Base-by-base conservation (phyloP, 2,888 invertebrate genomes). In the Cryptocephalus primarius region DNA sequence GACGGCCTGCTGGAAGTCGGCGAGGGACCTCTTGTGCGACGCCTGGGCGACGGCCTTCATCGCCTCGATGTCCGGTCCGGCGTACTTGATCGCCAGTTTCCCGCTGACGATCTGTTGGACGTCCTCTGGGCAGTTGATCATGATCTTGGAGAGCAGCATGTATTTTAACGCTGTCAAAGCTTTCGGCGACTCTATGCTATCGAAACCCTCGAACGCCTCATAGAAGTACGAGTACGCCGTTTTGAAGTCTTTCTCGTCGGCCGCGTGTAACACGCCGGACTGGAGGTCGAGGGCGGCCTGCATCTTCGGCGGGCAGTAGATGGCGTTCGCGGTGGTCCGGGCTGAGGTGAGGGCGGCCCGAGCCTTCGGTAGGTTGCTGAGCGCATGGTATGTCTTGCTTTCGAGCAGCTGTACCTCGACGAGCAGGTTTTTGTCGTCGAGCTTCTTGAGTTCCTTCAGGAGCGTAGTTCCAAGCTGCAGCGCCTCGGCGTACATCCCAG, bases 191-290 rank as follows among this genome's bases (percentile, higher is more conserved):
- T 94, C 93, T 4, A 94, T 88, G 56, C 93, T 94, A 71, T 96
- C 96, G 70, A 92, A 96, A 57, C 96, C 94, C 75, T 99, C 99
- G 41, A 97, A 99, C 10, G 96, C 96, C 76, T 99, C 99, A 70
- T 97, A 99, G 69, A 99, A 99, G 68, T 99, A 99, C 46, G 97
- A 99, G 73, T 94, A 99, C 40, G 96, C 97, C 48, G 99, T 99
- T 78, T 99, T 99, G 71, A 99, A 99, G 68, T 99, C 99, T 60
- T 91, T 85, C 71, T 99, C 99, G 68, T 99, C 99, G n/a, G 97
- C 97, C 9, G 99, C 99, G 73, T 99, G 99, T 47, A 99, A 75
- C 57, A 99, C 94, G 59, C 96, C 96, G 6, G 97, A 96, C 68
- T 97, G 96, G 55, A 96, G 75, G 72, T 99, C 99, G 36, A 99